Evolutionary conservation across 2,113 vertebrate species (phyloP).

Genomic region (Scomber japonicus): DNA sequence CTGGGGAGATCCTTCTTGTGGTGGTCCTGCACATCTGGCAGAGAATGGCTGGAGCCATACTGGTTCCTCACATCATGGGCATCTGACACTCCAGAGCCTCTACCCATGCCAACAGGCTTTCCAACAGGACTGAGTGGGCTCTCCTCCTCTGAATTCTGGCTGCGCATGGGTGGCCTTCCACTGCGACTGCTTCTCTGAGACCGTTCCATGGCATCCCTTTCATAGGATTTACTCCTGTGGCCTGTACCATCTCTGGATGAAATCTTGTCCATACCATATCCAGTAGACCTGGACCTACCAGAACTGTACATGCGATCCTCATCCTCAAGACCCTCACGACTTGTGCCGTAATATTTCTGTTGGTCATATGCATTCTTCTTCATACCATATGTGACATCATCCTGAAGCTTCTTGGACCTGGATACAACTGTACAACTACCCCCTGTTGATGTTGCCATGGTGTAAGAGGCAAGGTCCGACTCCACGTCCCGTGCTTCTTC

Average conservation of each 20-base stretch:
- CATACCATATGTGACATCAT: conserved; percentile 91
- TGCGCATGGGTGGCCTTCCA: conserved; percentile 91
- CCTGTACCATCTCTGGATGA: conserved; percentile 88
- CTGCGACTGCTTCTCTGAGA: conserved; percentile 89
- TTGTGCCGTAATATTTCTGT: conserved; percentile 93
- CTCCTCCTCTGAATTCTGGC: conserved; percentile 96
- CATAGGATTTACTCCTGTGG: conserved; percentile 93
- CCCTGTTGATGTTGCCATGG: conserved; percentile 87
- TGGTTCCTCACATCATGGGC: conserved; percentile 92
- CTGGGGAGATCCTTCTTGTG: conserved; percentile 95
- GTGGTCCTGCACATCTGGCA: conserved; percentile 98
- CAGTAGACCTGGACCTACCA: conserved; percentile 90
- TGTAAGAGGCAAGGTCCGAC: conserved; percentile 94
- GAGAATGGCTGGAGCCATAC: conserved; percentile 98
- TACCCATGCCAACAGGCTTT: conserved; percentile 89
- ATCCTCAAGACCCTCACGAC: conserved; percentile 91
- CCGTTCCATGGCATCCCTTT: conserved; percentile 91
- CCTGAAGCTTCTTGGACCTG: conserved; percentile 92
- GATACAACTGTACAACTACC: conserved; percentile 90
- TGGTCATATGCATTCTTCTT: conserved; percentile 97
- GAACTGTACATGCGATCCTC: conserved; percentile 91
- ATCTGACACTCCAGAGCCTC: conserved; percentile 84
- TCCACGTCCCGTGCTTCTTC: conserved; percentile 98
- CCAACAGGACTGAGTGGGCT: conserved; percentile 95
- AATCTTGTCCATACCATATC: conserved; percentile 93